Evolutionary conservation across 2,888 invertebrate genomes (phyloP), one percentile per base, ranked within the genome.

Genomic region (Hydroisotoma schaefferi): DNA sequence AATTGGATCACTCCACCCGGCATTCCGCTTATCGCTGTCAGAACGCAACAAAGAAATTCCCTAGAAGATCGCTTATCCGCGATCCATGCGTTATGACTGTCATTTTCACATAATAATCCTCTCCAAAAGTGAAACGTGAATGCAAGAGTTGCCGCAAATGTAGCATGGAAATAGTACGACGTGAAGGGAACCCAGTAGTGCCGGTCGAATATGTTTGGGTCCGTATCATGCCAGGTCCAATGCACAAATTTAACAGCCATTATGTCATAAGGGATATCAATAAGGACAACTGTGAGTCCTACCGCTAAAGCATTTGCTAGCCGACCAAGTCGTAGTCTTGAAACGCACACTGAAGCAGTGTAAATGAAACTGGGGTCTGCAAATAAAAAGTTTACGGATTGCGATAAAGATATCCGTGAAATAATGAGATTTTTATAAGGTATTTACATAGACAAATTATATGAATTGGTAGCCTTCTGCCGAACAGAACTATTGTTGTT

Each of bases 181-280:
- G 86, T 89, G 86, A 87, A 88, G 0, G 90, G 90, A 23, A 90
- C 88, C 85, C 86, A 87, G 76, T 88, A 89, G 76, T 85, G 85
- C 40, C 88, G 81, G 75, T 89, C 88, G 66, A 75, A 80, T 37
- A 86, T 81, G 72, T 85, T 85, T 3, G 85, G 84, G 75, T 86
- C 85, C 0, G 86, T 86, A 74, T 85, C 85, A 71, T 90, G 89
- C 90, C 90, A 90, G 1, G 87, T 86, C 89, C 89, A 90, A 78
- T 88, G 89, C 18, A 88, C 77, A 75, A 86, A 85, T 75, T 87
- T 87, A 12, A 88, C 84, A 1, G 86, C 84, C 60, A 87, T 84
- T 53, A 90, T 87, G 74, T 90, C 89, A 74, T 87, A 89, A 0
- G 90, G 88, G 48, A 89, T 79, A 75, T 90, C 89, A 37, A 89